Base-by-base conservation (phyloP, 2,888 invertebrate genomes). In the Flexamia atlantica region DNA sequence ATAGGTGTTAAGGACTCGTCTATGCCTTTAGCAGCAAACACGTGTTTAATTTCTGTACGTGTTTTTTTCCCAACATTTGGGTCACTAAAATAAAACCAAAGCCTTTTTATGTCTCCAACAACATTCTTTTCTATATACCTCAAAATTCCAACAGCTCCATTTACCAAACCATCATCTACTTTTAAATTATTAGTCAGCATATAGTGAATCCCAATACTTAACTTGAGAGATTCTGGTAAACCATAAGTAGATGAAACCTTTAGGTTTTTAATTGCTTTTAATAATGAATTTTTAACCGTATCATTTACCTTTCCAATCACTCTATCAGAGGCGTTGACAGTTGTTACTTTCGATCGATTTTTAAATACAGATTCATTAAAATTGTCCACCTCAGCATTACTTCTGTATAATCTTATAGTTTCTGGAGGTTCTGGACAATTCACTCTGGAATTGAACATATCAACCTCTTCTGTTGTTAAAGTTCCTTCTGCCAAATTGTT, bases 341-440 rank as follows among this genome's bases (percentile, higher is more conserved):
- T 53, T 4, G 10, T 20, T 2, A 53, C 53, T 3, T 53, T 10
- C 20, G 5, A 23, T 23, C 23, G 53, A 7, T 53, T 53, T 53
- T 14, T 53, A 53, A 20, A 53, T 2, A 53, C 53, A 4, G 40
- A 74, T 12, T 74, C 36, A 40, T 74, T 74, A 17, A 28, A 74
- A 1, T n/a, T 5, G 40, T 74, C 74, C n/a, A 36, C 74, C n/a
- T 74, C 74, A 2, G 74, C 32, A 74, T 74, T 74, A 36, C 23
- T 74, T 17, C 36, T 2, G n/a, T 42, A 74, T 40, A 36, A 36
- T 28, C 74, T 12, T 5, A 74, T 28, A 12, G 32, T 46, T 25
- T 46, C 40, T 28, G 74, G 20, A 42, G 32, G 74, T 87, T 92
- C 91, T 23, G 14, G 3, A 20, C 30, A 95, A 91, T 88, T 93